phyloP scores from a whole-genome alignment of 1,140 invertebrate genomes.

The Conus betulinus region DNA sequence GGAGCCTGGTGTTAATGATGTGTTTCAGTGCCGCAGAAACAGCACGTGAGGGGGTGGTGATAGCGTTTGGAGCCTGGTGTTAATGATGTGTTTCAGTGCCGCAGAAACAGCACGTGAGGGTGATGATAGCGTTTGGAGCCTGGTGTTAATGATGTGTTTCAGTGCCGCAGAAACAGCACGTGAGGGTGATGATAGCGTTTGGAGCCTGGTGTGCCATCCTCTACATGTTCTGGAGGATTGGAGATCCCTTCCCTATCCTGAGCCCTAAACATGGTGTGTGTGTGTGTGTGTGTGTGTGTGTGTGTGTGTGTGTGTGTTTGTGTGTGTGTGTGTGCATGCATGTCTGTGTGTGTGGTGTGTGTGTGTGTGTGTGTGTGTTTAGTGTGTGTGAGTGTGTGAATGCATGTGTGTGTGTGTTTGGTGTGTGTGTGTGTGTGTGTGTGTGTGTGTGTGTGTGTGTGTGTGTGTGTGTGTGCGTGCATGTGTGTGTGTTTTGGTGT shows the following conservation, averaged over 20 bases:
- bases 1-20: too few species aligned
- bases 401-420: neutral
- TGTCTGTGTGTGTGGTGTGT: neutral
- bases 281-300: neutral
- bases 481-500: neutral
- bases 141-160: conserved; percentile 82
- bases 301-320: conserved; percentile 6
- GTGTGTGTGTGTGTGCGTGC: neutral
- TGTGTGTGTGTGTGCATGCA: neutral
- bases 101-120: conserved; percentile 70
- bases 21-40: too few species aligned
- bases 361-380: conserved; percentile 3
- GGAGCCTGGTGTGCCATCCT: conserved; percentile 93
- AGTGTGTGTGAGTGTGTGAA: neutral
- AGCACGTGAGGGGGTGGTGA: conserved; percentile 75
- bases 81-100: conserved; percentile 81
- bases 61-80: conserved; percentile 91
- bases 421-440: neutral
- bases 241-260: conserved; percentile 98
- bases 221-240: conserved; percentile 99
- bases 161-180: conserved; percentile 81
- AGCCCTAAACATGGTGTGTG: conserved; percentile 89
- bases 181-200: conserved; percentile 84
- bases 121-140: conserved; percentile 87
- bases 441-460: neutral